Evolutionary conservation across 2,113 vertebrate genomes (phyloP).

Genomic region (Eonycteris spelaea): DNA sequence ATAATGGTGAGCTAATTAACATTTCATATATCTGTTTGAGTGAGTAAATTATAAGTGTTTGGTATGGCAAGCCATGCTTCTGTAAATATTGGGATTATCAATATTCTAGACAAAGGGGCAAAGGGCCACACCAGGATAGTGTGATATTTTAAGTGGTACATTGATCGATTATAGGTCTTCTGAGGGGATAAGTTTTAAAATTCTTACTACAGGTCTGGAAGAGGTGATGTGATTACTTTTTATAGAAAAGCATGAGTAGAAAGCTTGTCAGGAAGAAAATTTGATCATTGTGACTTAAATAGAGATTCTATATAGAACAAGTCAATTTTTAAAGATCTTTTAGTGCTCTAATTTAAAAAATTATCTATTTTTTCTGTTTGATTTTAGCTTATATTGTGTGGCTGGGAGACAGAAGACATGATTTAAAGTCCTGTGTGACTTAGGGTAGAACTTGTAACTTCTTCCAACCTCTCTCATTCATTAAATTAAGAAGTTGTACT

Average conservation of each 20-base stretch:
- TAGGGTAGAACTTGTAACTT: not conserved
- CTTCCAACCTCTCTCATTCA: not conserved
- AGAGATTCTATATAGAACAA: not conserved
- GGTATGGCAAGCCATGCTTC: not conserved
- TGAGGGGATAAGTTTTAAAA: not conserved
- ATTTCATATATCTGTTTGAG: not conserved
- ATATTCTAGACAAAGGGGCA: not conserved
- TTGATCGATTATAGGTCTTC: not conserved
- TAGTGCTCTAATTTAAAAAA: not conserved
- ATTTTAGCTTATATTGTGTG: not conserved
- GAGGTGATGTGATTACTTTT: not conserved
- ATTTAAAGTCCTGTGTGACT: not conserved
- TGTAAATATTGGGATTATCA: not conserved
- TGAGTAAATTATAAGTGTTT: not conserved
- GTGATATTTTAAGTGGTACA: not conserved
- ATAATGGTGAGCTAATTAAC: conserved; percentile 8
- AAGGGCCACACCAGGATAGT: not conserved
- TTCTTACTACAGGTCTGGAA: not conserved
- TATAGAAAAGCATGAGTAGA: not conserved
- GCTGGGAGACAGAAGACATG: not conserved
- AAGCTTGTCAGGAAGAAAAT: not conserved
- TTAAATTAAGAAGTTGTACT: not conserved
- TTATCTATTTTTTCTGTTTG: not conserved
- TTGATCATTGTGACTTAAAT: not conserved
- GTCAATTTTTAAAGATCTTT: not conserved